phyloP scores from a whole-genome alignment of 2,113 vertebrate species.

The Crocuta crocuta region DNA sequence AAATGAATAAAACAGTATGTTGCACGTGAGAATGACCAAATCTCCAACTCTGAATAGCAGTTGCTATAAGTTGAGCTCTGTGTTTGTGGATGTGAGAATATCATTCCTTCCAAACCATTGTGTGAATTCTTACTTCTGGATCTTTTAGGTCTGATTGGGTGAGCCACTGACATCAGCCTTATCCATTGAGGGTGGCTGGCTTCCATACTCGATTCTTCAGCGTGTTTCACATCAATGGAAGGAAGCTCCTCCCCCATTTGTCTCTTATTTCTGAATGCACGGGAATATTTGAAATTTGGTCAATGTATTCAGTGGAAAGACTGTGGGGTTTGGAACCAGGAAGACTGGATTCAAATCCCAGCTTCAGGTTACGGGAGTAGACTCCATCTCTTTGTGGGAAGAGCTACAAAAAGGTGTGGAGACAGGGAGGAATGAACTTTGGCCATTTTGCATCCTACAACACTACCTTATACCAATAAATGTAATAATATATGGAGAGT shows the following conservation, averaged over 20 bases:
- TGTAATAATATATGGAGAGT: background rate
- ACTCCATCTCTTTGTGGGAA: background rate
- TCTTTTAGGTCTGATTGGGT: background rate
- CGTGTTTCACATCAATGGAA: background rate
- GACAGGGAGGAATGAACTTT: background rate
- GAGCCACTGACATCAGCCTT: background rate
- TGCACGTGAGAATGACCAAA: background rate
- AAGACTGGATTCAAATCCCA: background rate
- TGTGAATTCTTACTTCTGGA: background rate
- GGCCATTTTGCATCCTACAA: background rate
- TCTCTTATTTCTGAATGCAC: background rate
- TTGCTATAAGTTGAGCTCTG: background rate
- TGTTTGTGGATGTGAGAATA: background rate
- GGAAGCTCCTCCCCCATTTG: background rate
- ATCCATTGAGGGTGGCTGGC: background rate
- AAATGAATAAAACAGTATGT: background rate
- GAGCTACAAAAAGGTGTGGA: background rate
- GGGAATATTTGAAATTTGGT: background rate
- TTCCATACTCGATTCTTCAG: background rate
- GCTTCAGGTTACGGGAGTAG: background rate
- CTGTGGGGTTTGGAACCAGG: background rate
- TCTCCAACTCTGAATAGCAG: background rate
- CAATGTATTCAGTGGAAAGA: background rate
- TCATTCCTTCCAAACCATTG: background rate
- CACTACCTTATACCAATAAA: background rate